Base-by-base conservation (phyloP, 2,113 vertebrate species). In the Cheilinus undulatus region DNA sequence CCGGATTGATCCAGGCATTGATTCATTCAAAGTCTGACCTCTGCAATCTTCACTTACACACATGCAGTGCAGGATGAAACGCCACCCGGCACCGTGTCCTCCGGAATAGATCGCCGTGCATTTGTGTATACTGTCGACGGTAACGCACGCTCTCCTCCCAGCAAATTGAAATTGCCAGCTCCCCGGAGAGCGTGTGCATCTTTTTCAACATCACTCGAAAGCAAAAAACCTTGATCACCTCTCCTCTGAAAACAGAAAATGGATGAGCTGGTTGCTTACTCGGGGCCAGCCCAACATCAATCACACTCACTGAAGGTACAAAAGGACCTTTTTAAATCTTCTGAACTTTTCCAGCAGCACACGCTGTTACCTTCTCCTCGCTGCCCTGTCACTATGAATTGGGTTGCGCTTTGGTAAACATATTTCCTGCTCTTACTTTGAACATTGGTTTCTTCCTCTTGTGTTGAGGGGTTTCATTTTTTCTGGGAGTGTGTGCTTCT, bases 301-400 rank as follows among this genome's bases (percentile, higher is more conserved):
- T 89, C 86, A 87, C 80, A 69, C 78, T 77, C 78, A 68, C 65
- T 46, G 57, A 50, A 67, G 67, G 65, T 72, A 80, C 78, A 86
- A 87, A 80, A 45, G 79, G 76, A 73, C 68, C 70, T 86, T 81
- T 80, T 83, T 46, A 81, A 84, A 82, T 76, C 69, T 77, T 87
- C 58, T 83, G 78, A 90, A 77, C 77, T 79, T 73, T 42, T 76
- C 59, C 80, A 49, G 78, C 82, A 70, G 83, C 68, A 85, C 78
- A 84, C 30, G 36, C 73, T 71, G 77, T 72, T 82, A 69, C 79
- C 61, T 66, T 56, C 63, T 75, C 63, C 70, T 73, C 78, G 57
- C 59, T 61, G 68, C 45, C 76, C 78, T 74, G 86, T 78, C 86
- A 73, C 73, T 51, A 67, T 61, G 69, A 71, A 88, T 83, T 57